Evolutionary conservation across 2,797 vertebrate genomes (phyloP).

Genomic region (Pseudochaenichthys georgianus): DNA sequence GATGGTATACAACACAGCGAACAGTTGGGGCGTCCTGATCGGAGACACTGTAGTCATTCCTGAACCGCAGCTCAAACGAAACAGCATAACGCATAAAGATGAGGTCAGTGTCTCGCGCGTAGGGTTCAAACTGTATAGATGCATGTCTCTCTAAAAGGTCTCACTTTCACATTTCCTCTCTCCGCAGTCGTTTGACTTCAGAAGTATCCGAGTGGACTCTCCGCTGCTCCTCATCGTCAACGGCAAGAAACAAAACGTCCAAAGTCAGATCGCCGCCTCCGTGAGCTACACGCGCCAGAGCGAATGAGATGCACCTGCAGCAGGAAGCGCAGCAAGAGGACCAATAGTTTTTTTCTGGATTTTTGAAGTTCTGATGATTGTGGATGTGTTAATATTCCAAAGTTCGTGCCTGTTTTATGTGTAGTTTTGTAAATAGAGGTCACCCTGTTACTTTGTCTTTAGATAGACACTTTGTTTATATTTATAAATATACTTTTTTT

Average conservation of each 20-base stretch:
- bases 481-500: constrained; percentile 68
- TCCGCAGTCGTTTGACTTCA: constrained; percentile 88
- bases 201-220: constrained; percentile 91
- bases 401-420: constrained; percentile 53
- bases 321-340: not conserved
- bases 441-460: constrained; percentile 33
- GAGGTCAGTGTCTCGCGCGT: constrained; percentile 80
- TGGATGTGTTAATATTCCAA: constrained; percentile 33
- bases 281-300: constrained; percentile 89
- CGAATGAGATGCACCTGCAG: constrained; percentile 77
- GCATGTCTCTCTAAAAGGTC: not conserved
- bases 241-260: constrained; percentile 88
- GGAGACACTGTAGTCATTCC: constrained; percentile 93
- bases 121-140: not conserved
- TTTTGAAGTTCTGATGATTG: constrained; percentile 19
- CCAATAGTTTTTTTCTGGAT: constrained; percentile 9
- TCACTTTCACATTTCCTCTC: constrained; percentile 7
- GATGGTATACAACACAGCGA: constrained; percentile 93
- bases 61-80: constrained; percentile 89
- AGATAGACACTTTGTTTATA: constrained; percentile 67
- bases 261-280: constrained; percentile 88
- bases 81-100: constrained; percentile 89
- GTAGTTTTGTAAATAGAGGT: constrained; percentile 71
- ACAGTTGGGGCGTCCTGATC: constrained; percentile 94
- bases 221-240: constrained; percentile 92